Percentiles rank a stretch among this genome's conserved stretches.
Conservation (phyloP, 2,888 invertebrate genomes). For the Marasmarcha lunaedactyla region DNA sequence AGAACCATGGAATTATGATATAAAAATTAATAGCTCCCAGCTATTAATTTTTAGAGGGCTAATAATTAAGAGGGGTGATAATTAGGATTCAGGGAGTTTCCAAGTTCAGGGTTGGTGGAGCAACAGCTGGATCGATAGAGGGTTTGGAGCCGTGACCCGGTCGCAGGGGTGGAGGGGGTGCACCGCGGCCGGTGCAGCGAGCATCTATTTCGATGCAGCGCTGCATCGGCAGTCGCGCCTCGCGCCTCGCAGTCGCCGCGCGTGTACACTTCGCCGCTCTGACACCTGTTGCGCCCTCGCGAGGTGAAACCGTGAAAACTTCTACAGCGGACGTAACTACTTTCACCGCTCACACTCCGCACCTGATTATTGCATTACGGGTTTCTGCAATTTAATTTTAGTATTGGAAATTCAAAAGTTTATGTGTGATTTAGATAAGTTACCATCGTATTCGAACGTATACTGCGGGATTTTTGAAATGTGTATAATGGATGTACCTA, state of each 20-base stretch:
- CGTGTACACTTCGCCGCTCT: conserved; percentile 31
- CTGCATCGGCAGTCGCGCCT: conserved; percentile 43
- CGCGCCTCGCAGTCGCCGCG: conserved; percentile 48
- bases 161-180: conserved; percentile 26
- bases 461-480: too few species aligned
- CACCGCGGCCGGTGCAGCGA: conserved; percentile 62
- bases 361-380: conserved; percentile 33
- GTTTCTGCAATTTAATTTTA: conserved; percentile 25
- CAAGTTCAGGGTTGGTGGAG: conserved; percentile 36
- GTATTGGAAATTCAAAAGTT: conserved; percentile 11
- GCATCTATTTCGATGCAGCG: conserved; percentile 68
- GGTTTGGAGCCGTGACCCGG: conserved; percentile 54
- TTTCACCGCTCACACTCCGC: conserved; percentile 64
- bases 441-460: too few species aligned
- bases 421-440: conserved; percentile 13
- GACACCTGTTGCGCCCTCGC: conserved; percentile 54
- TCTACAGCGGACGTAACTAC: conserved; percentile 53
- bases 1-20: too few species aligned
- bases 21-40: too few species aligned
- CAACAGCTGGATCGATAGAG: conserved; percentile 63
- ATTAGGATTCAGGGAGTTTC: conserved; percentile 3
- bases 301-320: conserved; percentile 62
- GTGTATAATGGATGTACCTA: too few species aligned
- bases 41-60: too few species aligned
- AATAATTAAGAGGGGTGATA: too few species aligned